Conservation (phyloP, 2,888 invertebrate species). For the Lamproptera curius region DNA sequence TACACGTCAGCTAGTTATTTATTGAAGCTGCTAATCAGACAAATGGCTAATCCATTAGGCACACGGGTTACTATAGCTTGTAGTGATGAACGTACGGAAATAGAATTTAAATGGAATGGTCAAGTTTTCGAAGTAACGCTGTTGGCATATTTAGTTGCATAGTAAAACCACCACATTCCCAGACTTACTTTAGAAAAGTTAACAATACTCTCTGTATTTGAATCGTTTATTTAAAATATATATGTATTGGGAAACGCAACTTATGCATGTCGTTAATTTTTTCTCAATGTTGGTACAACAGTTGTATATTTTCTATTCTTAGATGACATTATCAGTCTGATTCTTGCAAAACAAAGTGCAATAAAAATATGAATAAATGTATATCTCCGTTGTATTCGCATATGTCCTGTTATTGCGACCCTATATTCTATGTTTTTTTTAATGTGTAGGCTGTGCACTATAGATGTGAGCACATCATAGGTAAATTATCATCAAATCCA, state of each 20-base stretch:
- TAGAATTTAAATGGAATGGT: constrained; percentile 51
- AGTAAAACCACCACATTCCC: no score
- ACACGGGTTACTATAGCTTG: constrained; percentile 46
- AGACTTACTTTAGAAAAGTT: no score
- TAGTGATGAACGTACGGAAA: constrained; percentile 45
- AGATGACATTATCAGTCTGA: no score
- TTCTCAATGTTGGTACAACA: no score
- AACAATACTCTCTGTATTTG: no score
- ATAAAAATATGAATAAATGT: no score
- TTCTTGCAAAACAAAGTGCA: no score
- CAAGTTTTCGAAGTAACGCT: constrained; percentile 30
- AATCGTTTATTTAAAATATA: no score
- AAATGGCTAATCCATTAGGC: constrained; percentile 74
- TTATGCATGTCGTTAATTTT: no score
- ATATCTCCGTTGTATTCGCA: constrained; percentile 11
- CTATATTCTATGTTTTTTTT: constrained; percentile 19
- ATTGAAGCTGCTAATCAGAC: constrained; percentile 73
- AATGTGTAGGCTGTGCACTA: constrained; percentile 9
- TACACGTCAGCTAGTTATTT: constrained; percentile 59
- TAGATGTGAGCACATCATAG: constrained; percentile 7
- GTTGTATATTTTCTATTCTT: no score
- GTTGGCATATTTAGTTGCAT: no score
- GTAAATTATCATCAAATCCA: neutral
- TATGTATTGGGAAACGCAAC: no score
- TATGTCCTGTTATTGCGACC: constrained; percentile 19